phyloP scores from a whole-genome alignment of 2,888 invertebrate genomes.

The Steromphala cineraria region DNA sequence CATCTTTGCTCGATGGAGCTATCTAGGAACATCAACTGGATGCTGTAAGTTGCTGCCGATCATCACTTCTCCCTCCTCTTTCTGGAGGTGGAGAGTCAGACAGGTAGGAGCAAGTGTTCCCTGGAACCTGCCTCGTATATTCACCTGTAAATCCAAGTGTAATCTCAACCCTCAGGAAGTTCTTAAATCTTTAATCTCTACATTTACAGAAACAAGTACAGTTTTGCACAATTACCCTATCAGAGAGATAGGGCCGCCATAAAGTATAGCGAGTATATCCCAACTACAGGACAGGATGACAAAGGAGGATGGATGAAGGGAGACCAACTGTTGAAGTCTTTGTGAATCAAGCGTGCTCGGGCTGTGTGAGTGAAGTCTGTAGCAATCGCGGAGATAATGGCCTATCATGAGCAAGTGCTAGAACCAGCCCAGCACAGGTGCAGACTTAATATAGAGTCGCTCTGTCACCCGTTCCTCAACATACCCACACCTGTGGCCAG shows the following conservation, averaged over 20 bases:
- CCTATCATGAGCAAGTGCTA: not conserved
- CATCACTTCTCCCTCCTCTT: no score
- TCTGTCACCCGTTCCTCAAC: not conserved
- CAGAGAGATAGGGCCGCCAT: not conserved
- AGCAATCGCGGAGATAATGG: conserved; percentile 6
- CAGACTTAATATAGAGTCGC: not conserved
- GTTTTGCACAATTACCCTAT: conserved; percentile 5
- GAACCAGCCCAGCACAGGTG: conserved; percentile 6
- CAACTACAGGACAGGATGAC: not conserved
- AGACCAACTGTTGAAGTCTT: not conserved
- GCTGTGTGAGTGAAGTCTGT: not conserved
- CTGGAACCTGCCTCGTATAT: not conserved
- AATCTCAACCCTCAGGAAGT: not conserved
- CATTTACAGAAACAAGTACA: not conserved
- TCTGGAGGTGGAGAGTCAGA: not conserved
- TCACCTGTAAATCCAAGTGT: not conserved
- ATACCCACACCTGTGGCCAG: conserved; percentile 1
- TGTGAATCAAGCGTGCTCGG: not conserved
- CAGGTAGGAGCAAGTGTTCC: not conserved
- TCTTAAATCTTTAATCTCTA: not conserved
- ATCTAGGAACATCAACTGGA: no score
- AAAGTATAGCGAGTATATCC: not conserved
- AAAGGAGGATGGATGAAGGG: not conserved
- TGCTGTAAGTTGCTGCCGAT: no score
- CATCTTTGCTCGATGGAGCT: no score